phyloP scores from a whole-genome alignment of 2,797 vertebrate species.

The Dallia pectoralis region DNA sequence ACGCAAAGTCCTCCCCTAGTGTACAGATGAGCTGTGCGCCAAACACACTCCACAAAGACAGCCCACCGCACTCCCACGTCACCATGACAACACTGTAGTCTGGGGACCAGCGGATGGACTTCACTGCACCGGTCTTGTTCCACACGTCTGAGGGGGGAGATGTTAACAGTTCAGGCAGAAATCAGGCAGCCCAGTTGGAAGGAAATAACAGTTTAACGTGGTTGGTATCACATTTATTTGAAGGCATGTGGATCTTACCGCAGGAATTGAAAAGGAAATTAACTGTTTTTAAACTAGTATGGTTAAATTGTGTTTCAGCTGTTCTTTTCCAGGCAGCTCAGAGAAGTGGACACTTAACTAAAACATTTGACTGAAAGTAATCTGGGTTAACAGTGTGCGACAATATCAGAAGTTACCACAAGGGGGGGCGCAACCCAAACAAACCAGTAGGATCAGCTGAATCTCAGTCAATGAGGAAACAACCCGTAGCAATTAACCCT shows the following conservation, averaged over 20 bases:
- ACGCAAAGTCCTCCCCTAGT: slow-evolving; percentile 97
- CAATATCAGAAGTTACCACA: slow-evolving; percentile 33
- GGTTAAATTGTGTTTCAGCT: no score
- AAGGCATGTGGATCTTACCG: no score
- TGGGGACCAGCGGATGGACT: slow-evolving; percentile 93
- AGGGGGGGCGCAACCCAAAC: slow-evolving; percentile 48
- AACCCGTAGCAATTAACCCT: no score
- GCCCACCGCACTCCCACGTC: slow-evolving; percentile 93
- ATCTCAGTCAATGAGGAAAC: no score
- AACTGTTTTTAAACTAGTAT: no score
- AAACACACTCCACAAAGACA: slow-evolving; percentile 98
- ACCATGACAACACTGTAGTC: slow-evolving; percentile 95
- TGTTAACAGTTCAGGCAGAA: neutral
- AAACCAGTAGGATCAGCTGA: neutral
- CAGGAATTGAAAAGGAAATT: no score
- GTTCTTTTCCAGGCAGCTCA: no score
- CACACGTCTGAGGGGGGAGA: slow-evolving; percentile 83
- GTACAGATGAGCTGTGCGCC: slow-evolving; percentile 98
- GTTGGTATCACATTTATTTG: no score
- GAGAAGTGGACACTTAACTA: no score
- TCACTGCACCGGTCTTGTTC: slow-evolving; percentile 96
- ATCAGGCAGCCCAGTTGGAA: neutral
- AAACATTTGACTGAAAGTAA: no score
- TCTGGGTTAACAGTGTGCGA: no score
- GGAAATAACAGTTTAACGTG: no score